A percentile compares a stretch with the other conserved stretches of the same genome.
Evolutionary conservation across 2,113 vertebrate species (phyloP).

Genomic region (Xiphophorus hellerii): DNA sequence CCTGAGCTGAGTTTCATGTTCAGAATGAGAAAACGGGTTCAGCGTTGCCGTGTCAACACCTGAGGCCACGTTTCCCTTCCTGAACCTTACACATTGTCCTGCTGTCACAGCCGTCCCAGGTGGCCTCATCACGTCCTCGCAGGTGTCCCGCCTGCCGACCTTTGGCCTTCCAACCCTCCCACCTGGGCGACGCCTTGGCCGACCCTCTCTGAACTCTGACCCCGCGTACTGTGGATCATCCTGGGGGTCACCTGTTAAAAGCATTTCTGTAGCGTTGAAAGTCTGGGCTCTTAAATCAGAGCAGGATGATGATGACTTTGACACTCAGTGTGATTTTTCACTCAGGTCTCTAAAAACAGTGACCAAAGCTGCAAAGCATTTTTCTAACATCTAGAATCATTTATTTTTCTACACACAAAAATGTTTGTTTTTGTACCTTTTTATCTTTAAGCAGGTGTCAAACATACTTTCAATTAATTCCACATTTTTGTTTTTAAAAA

Average conservation of each 20-base stretch:
- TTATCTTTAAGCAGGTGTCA: too few relatives aligned
- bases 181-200: conserved; percentile 63
- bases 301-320: not conserved
- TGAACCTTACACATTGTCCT: conserved; percentile 18
- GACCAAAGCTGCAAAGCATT: not conserved
- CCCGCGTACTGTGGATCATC: conserved; percentile 60
- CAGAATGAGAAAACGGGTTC: not conserved
- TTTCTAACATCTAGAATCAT: too few relatives aligned
- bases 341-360: not conserved
- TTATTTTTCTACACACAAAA: too few relatives aligned
- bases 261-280: conserved; percentile 42
- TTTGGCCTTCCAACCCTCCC: conserved; percentile 59
- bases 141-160: conserved; percentile 67
- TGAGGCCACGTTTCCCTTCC: not conserved
- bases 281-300: conserved; percentile 21
- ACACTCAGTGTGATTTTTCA: not conserved
- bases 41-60: not conserved
- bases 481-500: too few relatives aligned
- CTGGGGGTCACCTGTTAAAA: conserved; percentile 61
- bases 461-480: too few relatives aligned
- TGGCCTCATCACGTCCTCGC: conserved; percentile 56
- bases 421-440: too few relatives aligned
- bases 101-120: conserved; percentile 28
- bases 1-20: too few relatives aligned
- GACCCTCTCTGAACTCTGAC: conserved; percentile 56